Evolutionary conservation across 2,113 vertebrate species (phyloP), one percentile per base, ranked within the genome.

Genomic region (Calidris pugnax): DNA sequence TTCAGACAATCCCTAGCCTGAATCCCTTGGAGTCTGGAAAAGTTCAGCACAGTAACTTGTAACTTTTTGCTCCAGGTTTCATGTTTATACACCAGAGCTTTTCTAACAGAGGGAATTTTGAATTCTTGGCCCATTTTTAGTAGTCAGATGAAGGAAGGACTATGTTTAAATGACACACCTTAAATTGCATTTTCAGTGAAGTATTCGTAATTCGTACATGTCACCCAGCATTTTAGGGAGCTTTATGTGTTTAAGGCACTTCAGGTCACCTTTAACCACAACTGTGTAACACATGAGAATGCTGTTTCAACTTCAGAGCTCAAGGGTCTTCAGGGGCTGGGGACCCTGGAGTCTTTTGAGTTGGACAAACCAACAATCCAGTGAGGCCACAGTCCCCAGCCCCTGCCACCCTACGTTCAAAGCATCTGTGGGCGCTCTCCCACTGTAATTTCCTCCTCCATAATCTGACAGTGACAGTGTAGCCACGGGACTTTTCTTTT

Each of bases 281-380:
- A 77, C 66, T 93, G 63, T 95, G 63, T 94, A 94, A 97, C 95
- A 95, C 48, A 96, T 43, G 50, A 97, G 92, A 97, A 96, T 97
- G 97, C 80, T 96, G 90, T 92, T 95, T 98, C 97, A 97, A 84
- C 96, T 97, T 95, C 68, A 85, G 84, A 90, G 47, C 96, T 95
- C 96, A 97, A 97, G 93, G 89, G 79, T 73, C 96, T 94, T 97
- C 66, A 74, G 24, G 91, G 77, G 57, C 77, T 85, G 89, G 75
- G 53, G 45, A 94, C 93, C 68, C 85, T 97, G 73, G 73, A 67
- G 45, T 69, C 80, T 95, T 87, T 57, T 66, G 55, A 27, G 26
- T 21, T 72, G 87, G 68, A 87, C 94, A 72, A 47, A 68, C 32
- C 90, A 72, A 60, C 45, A 77, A 55, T 68, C 79, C 87, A 60